A percentile compares a stretch with the other conserved stretches of the same genome.
Conservation (phyloP, 2,797 vertebrate species). For the Vultur gryphus region DNA sequence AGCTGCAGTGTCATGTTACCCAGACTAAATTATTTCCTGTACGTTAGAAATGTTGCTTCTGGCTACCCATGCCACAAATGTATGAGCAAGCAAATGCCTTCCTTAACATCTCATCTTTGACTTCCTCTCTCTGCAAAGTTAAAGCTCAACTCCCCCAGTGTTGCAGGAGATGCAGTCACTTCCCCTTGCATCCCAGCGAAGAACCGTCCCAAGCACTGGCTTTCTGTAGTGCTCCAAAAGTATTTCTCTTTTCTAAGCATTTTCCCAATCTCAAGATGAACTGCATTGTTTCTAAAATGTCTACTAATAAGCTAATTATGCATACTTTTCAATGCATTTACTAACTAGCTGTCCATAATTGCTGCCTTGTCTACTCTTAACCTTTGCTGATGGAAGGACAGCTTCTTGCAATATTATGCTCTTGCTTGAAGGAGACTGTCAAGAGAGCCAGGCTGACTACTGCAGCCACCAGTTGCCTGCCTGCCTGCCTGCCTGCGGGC, state of each 20-base stretch:
- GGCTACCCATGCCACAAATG: neutral
- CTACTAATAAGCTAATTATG: conserved; percentile 43
- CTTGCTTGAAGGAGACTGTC: neutral
- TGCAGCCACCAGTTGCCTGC: neutral
- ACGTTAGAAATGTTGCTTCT: conserved; percentile 8
- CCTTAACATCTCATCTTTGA: conserved; percentile 31
- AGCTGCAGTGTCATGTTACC: conserved; percentile 26
- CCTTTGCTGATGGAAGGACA: neutral
- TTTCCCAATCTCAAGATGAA: conserved; percentile 48
- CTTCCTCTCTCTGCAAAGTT: neutral
- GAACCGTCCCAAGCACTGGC: neutral
- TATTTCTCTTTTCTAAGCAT: conserved; percentile 27
- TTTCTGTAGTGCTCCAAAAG: neutral
- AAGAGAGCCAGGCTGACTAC: neutral
- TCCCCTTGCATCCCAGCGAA: neutral
- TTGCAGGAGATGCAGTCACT: neutral
- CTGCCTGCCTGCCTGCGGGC: neutral
- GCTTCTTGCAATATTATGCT: neutral
- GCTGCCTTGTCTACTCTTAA: conserved; percentile 62
- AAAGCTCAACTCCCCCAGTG: neutral
- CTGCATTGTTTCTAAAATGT: conserved; percentile 37
- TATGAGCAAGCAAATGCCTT: conserved; percentile 47
- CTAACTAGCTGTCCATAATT: conserved; percentile 53
- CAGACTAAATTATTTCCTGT: conserved; percentile 52
- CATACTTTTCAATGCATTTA: conserved; percentile 37